Evolutionary conservation across 2,113 vertebrate genomes (phyloP).

Genomic region (Calidris pygmaea): DNA sequence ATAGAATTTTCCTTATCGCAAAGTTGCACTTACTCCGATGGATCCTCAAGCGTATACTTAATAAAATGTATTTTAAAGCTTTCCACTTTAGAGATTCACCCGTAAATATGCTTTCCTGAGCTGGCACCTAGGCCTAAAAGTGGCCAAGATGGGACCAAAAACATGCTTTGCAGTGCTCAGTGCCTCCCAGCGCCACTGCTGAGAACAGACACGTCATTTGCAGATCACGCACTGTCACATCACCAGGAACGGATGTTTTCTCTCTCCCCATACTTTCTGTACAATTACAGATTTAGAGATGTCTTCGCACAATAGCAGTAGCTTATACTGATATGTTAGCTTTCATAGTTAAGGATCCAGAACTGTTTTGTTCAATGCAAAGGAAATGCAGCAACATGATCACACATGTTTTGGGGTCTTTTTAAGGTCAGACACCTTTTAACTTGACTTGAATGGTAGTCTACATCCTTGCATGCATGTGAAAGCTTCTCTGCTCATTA

Average conservation of each 20-base stretch:
- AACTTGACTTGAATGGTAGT: background rate
- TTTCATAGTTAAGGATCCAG: background rate
- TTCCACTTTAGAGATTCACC: background rate
- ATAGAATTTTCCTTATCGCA: background rate
- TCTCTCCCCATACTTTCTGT: background rate
- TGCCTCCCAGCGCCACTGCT: background rate
- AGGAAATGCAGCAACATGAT: background rate
- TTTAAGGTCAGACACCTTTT: background rate
- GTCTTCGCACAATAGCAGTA: background rate
- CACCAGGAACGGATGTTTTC: background rate
- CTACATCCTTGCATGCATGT: background rate
- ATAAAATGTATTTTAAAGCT: background rate
- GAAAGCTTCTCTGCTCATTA: background rate
- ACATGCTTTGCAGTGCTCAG: background rate
- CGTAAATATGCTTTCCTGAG: background rate
- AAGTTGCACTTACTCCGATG: background rate
- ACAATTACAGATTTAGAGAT: background rate
- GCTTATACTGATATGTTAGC: background rate
- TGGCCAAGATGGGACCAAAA: background rate
- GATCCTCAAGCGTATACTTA: background rate
- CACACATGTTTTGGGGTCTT: accelerated
- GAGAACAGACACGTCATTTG: background rate
- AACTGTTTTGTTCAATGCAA: background rate
- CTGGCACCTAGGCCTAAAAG: background rate
- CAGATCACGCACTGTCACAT: background rate